Evolutionary conservation across 2,888 invertebrate genomes (phyloP).

Genomic region (Rhagonycha fulva): DNA sequence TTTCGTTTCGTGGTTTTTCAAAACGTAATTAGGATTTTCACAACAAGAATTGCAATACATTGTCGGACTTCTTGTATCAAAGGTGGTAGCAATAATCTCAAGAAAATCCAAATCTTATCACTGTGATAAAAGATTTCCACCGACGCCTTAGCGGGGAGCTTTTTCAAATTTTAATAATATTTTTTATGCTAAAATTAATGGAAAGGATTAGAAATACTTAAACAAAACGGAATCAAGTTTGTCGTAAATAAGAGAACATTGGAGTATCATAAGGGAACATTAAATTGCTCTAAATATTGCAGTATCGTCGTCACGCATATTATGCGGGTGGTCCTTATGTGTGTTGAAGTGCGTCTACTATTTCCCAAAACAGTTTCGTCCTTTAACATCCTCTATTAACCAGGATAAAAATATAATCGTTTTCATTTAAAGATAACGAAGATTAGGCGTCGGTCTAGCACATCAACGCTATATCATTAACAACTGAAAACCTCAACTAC

Average conservation of each 20-base stretch:
- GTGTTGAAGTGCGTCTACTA: conserved; percentile 13
- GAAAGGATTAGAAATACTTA: background rate
- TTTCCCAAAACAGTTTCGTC: conserved; percentile 24
- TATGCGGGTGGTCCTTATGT: conserved; percentile 2
- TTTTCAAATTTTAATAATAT: background rate
- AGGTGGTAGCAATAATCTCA: too few relatives aligned
- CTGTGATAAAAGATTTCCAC: too few relatives aligned
- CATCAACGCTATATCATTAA: conserved; percentile 48
- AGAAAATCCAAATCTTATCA: too few relatives aligned
- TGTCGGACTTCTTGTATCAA: too few relatives aligned
- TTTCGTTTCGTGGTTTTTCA: too few relatives aligned
- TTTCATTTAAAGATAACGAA: conserved; percentile 39
- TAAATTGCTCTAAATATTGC: conserved; percentile 28
- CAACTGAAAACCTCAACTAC: conserved; percentile 53
- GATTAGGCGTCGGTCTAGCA: conserved; percentile 37
- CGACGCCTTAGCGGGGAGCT: too few relatives aligned
- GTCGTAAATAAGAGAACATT: conserved; percentile 16
- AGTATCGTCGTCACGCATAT: conserved; percentile 12
- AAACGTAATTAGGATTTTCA: too few relatives aligned
- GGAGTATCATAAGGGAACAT: conserved; percentile 18
- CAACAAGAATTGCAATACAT: too few relatives aligned
- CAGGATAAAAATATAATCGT: conserved; percentile 38
- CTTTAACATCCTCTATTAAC: conserved; percentile 33
- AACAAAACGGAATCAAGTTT: background rate
- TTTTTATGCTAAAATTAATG: background rate